A percentile compares a stretch with the other conserved stretches of the same genome.
These are phyloP conservation scores for Meloidogyne hapla DNA, from an alignment of 1,140 invertebrate species.

Conservation along the genomic window DNA sequence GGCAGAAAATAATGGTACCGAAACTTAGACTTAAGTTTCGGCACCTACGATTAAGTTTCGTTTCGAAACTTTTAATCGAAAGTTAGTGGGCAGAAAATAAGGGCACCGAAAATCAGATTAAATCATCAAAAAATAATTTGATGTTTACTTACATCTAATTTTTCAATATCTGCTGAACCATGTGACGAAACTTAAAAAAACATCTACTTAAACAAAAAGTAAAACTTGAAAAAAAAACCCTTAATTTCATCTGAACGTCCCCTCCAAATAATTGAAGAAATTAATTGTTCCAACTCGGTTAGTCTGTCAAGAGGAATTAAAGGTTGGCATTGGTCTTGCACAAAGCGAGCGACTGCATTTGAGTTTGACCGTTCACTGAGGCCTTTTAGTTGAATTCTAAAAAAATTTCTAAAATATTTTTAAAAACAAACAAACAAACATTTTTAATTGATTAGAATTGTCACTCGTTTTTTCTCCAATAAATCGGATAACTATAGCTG, in stretches of 20 bases:
- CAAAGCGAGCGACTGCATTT: conserved; percentile 77
- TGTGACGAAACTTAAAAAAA: neutral
- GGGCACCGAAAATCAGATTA: neutral
- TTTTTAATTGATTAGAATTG: conserved; percentile 64
- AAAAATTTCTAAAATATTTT: conserved; percentile 41
- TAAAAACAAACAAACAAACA: conserved; percentile 62
- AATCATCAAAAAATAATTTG: too few species aligned
- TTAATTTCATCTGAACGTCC: conserved; percentile 65
- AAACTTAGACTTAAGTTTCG: too few species aligned
- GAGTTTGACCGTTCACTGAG: conserved; percentile 79
- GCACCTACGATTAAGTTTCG: too few species aligned
- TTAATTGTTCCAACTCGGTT: conserved; percentile 83
- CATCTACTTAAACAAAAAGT: neutral
- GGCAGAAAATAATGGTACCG: too few species aligned
- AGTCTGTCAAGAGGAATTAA: conserved; percentile 81
- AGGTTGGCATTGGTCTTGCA: conserved; percentile 79
- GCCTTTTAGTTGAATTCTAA: conserved; percentile 78
- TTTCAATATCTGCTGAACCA: neutral
- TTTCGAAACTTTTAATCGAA: too few species aligned
- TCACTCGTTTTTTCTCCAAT: conserved; percentile 61
- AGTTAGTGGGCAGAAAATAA: too few species aligned
- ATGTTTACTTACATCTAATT: neutral
- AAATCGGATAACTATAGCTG: conserved; percentile 85
- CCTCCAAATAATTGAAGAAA: conserved; percentile 84
- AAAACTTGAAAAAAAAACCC: conserved; percentile 8